Evolutionary conservation across 64 coral and sea anemone species (phyloP).

Genomic region (Platygyra sinensis): DNA sequence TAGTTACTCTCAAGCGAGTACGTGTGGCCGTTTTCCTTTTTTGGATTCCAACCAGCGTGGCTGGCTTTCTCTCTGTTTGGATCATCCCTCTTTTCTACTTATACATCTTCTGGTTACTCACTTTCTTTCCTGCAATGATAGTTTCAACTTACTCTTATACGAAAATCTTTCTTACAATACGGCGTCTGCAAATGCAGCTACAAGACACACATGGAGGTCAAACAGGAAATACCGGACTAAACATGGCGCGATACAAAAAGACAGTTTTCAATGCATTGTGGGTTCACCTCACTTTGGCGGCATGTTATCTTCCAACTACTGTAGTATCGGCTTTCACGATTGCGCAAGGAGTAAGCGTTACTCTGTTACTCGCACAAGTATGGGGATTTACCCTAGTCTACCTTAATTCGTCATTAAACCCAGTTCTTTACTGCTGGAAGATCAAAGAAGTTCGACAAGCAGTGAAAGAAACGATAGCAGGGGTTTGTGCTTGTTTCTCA

Average conservation of each 20-base stretch:
- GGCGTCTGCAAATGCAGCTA: background rate
- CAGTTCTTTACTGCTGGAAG: slow-evolving; percentile 13
- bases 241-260: background rate
- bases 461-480: background rate
- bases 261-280: background rate
- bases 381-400: background rate
- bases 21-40: background rate
- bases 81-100: no score
- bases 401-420: background rate
- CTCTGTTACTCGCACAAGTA: background rate
- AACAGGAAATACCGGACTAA: background rate
- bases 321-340: background rate
- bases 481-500: no score
- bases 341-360: background rate
- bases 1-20: background rate
- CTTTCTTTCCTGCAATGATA: background rate
- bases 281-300: background rate
- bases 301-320: background rate
- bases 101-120: no score
- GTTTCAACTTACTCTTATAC: background rate
- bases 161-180: background rate
- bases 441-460: slow-evolving; percentile 12
- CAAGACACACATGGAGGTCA: background rate
- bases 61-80: background rate
- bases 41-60: background rate